Evolutionary conservation across 2,888 invertebrate species (phyloP), one percentile per base, ranked within the genome.

Genomic region (Trichopria drosophilae): DNA sequence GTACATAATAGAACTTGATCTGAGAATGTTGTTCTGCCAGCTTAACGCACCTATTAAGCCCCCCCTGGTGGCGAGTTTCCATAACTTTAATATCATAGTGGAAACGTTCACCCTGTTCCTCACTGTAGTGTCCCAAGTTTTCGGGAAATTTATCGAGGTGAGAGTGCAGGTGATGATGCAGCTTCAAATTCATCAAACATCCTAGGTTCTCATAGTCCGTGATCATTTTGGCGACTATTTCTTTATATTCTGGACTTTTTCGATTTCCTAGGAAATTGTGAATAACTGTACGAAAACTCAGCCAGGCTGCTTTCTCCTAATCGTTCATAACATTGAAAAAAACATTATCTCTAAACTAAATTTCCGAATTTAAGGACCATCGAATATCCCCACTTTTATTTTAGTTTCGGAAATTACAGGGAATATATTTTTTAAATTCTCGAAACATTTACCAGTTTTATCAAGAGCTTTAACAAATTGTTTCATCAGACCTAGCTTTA

Each of bases 301-400:
- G 22, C 53, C 58, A 55, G 31, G 53, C 56, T 32, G 20, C 29
- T 40, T 37, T 51, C 37, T 61, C 52, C 6, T 23, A 13, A 24
- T 16, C 26, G 22, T 34, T 35, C 42, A 42, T 42, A 31, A 22
- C 23, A 20, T 18, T 12, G 24, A 42, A 18, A 45, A 59, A 60
- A 12, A 41, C 15, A 12, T 16, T n/a, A 46, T 57, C 59, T 16
- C 28, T 54, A 23, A 57, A 45, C 4, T n/a, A n/a, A 59, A 50
- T 40, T n/a, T 46, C 36, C 60, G 31, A 22, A 58, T 62, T 41
- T 57, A 44, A n/a, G 53, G 57, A 13, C 55, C 58, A 48, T 49
- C 51, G 37, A 55, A 44, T 12, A 35, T 35, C 26, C 26, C n/a
- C n/a, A n/a, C 35, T 44, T 34, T 35, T 24, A 32, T 31, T 15